Evolutionary conservation across 2,113 vertebrate species (phyloP), one percentile per base, ranked within the genome.

Genomic region (Brachyhypopomus occidentalis): DNA sequence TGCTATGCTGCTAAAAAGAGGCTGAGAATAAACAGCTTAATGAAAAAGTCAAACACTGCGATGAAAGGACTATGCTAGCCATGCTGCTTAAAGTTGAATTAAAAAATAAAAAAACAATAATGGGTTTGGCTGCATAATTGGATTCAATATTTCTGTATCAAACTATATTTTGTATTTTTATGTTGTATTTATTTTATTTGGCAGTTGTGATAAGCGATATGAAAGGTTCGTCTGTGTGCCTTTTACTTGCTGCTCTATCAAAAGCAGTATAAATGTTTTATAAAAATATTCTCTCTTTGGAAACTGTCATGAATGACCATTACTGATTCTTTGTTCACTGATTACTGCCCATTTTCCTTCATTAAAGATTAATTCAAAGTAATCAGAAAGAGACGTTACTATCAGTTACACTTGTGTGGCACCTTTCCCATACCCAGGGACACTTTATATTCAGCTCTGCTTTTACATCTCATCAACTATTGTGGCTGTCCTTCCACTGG

Each of bases 1-100:
- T 80, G 67, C 34, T 73, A 64, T 69, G 30, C 64, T 52, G 22
- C 56, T 67, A 76, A 75, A 81, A 78, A 76, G 86, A 82, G 56
- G 66, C 36, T n/a, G 23, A 19, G 38, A 38, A 70, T 62, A 66
- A 77, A 77, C 34, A 0, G 20, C 23, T 56, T 38, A 78, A 69
- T 78, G 63, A 78, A 67, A 77, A 77, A 67, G 62, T 66, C 63
- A 78, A 69, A 78, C 55, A 16, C 48, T 58, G 48, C 30, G 36
- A 56, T 66, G 25, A 55, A 69, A 16, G 27, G 20, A 67, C 30
- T 77, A 36, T 22, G 52, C 3, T 63, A 58, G 19, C 48, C 41
- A 36, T 60, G n/a, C 30, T 48, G 62, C 36, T 45, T 69, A 60
- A 69, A 72, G 30, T 83, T 75, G 38, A 38, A 58, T 70, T n/a